Evolutionary conservation across 2,113 vertebrate species (phyloP).

Genomic region (Syngnathus floridae): DNA sequence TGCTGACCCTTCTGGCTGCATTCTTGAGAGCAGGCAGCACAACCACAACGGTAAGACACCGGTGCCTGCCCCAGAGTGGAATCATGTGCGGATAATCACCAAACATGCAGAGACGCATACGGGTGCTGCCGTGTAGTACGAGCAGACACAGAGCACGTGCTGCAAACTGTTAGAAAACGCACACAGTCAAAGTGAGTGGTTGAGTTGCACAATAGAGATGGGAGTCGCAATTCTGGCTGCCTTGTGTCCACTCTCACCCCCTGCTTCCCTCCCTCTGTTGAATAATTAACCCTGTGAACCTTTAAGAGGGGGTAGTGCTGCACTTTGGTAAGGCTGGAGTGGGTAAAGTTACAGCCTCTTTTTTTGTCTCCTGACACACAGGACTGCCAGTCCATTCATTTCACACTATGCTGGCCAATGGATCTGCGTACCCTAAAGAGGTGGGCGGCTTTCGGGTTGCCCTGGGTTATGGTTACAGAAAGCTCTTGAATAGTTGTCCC

Average conservation of each 20-base stretch:
- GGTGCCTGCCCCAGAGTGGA: neutral
- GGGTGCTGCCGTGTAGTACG: conserved; percentile 5
- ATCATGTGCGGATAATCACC: conserved; percentile 13
- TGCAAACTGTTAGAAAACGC: conserved; percentile 5
- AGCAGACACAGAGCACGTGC: neutral
- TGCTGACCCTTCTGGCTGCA: conserved; percentile 53
- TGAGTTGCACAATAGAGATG: conserved; percentile 30
- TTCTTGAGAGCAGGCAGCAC: conserved; percentile 76
- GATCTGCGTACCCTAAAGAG: conserved; percentile 48
- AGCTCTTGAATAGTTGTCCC: conserved; percentile 58
- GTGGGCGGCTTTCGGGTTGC: conserved; percentile 54
- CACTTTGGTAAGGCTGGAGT: conserved; percentile 42
- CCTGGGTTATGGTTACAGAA: conserved; percentile 65
- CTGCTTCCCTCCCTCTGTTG: conserved; percentile 46
- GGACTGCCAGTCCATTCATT: conserved; percentile 32
- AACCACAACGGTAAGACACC: conserved; percentile 61
- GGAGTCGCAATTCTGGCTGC: conserved; percentile 19
- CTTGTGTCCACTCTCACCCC: conserved; percentile 33
- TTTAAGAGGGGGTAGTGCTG: conserved; percentile 37
- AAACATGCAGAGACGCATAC: conserved; percentile 25
- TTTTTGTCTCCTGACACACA: conserved; percentile 34
- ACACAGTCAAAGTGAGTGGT: conserved; percentile 10
- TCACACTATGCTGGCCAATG: conserved; percentile 47
- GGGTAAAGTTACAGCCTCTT: conserved; percentile 59
- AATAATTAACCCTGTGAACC: conserved; percentile 65